These are phyloP conservation scores for Andinoacara biseriatus DNA, from an alignment of 2,113 vertebrate genomes.

Conservation along the genomic window DNA sequence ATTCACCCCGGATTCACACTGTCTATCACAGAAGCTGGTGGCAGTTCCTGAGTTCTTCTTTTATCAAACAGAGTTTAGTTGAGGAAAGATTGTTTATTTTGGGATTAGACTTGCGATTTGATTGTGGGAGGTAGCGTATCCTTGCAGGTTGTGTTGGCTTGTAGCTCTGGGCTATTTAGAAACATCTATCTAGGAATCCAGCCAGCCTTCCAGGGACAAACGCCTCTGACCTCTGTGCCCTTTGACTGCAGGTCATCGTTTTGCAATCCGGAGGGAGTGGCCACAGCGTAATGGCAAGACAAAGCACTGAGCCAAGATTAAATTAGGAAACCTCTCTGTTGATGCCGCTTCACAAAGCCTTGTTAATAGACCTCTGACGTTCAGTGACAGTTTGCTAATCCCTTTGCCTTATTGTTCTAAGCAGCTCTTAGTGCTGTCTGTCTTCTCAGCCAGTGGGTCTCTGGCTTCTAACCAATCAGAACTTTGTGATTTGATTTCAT, in stretches of 20 bases:
- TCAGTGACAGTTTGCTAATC: constrained; percentile 51
- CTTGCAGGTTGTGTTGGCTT: not conserved
- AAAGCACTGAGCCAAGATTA: constrained; percentile 43
- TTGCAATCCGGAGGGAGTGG: not conserved
- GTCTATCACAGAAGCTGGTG: not conserved
- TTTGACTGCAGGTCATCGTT: not conserved
- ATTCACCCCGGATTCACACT: not conserved
- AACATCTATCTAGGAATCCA: not conserved
- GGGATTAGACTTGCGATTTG: not conserved
- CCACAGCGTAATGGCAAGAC: not conserved
- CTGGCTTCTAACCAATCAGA: constrained; percentile 29
- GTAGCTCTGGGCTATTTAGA: not conserved
- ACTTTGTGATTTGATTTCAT: not conserved
- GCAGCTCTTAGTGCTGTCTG: constrained; percentile 30
- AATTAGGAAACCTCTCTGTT: constrained; percentile 42
- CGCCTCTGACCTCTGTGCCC: not conserved
- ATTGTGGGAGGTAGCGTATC: not conserved
- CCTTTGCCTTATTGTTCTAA: constrained; percentile 45
- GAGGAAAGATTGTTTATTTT: not conserved
- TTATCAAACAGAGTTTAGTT: not conserved
- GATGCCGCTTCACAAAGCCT: constrained; percentile 40
- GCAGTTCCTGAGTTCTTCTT: not conserved
- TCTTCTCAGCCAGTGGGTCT: constrained; percentile 31
- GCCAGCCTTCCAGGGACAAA: not conserved
- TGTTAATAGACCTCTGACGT: constrained; percentile 55